Percentiles rank a stretch among this genome's conserved stretches.
phyloP scores from a whole-genome alignment of 2,888 invertebrate species.

The Metopia argyrocephala region DNA sequence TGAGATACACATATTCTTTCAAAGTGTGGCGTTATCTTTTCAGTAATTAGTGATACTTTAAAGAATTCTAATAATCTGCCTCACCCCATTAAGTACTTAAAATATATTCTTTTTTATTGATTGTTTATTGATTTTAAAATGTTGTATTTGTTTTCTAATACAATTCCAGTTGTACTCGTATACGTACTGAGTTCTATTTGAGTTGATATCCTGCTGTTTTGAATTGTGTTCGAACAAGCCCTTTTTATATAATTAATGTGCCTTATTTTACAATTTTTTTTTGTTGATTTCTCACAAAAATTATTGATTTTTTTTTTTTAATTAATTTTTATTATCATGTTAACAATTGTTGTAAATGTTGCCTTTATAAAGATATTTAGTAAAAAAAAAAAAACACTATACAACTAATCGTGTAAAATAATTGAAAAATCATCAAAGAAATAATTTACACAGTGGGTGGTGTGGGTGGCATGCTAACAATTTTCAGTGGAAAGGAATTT shows the following conservation, averaged over 20 bases:
- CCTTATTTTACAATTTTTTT: slow-evolving; percentile 38
- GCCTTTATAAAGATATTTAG: slow-evolving; percentile 2
- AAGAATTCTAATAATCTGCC: too few species aligned
- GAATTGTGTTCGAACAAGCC: slow-evolving; percentile 41
- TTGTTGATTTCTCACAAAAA: slow-evolving; percentile 33
- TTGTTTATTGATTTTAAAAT: too few species aligned
- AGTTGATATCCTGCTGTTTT: slow-evolving; percentile 41
- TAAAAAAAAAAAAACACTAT: too few species aligned
- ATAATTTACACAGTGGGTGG: slow-evolving; percentile 57
- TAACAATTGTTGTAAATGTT: neutral
- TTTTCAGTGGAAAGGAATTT: neutral
- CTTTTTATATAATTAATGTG: slow-evolving; percentile 51
- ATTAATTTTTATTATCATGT: neutral
- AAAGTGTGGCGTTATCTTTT: too few species aligned
- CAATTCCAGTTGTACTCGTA: too few species aligned
- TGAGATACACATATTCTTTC: too few species aligned
- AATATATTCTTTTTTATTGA: too few species aligned
- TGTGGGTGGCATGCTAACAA: too few species aligned
- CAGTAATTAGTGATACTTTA: too few species aligned
- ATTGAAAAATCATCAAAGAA: slow-evolving; percentile 52
- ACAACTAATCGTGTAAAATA: slow-evolving; percentile 24
- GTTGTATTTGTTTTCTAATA: too few species aligned
- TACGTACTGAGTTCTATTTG: too few species aligned
- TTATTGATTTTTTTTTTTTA: neutral
- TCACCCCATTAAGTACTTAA: too few species aligned